Evolutionary conservation across 1,140 invertebrate genomes (phyloP), one percentile per base, ranked within the genome.

Genomic region (Megalopta genalis): DNA sequence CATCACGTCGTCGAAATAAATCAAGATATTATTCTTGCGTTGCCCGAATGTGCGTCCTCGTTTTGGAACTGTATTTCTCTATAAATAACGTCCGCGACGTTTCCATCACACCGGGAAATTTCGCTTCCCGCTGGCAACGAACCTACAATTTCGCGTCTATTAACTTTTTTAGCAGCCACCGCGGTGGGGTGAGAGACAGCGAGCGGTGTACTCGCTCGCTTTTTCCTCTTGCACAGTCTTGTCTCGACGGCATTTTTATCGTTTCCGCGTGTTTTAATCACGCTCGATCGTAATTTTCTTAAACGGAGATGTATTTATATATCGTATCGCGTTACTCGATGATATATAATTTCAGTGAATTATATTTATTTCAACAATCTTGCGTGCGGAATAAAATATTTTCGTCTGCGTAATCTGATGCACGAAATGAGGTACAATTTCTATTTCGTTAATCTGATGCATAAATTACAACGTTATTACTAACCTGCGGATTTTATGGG

Each of bases 41-140:
- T 62, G 57, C 63, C 52, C 27, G 37, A 39, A 59, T 52, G 46
- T 52, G 62, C 25, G 12, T 39, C 74, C 27, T 46, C 75, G 27
- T 52, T 63, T 64, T 46, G 18, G 21, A 39, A 72, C 32, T 72
- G 64, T 63, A 64, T 72, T 78, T 66, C 63, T 16, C 52, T 65
- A 65, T 73, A 78, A 78, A 80, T 76, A 66, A 76, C 72, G 63
- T 27, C 9, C 32, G 71, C 64, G 37, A 62, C 54, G 23, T 68
- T 80, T 21, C 32, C 54, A 60, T 66, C 63, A 65, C 59, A 12
- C 39, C 37, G 7, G 42, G 25, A 64, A 78, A 78, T 32, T 57
- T 16, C 27, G 18, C 21, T 16, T 14, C 14, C 0, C 1, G 37
- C 18, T 25, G 37, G 7, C 64, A 25, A 27, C 49, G 25, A 57